These are phyloP conservation scores for Crotalus tigris DNA, from an alignment of 2,113 vertebrate species.

Conservation along the genomic window DNA sequence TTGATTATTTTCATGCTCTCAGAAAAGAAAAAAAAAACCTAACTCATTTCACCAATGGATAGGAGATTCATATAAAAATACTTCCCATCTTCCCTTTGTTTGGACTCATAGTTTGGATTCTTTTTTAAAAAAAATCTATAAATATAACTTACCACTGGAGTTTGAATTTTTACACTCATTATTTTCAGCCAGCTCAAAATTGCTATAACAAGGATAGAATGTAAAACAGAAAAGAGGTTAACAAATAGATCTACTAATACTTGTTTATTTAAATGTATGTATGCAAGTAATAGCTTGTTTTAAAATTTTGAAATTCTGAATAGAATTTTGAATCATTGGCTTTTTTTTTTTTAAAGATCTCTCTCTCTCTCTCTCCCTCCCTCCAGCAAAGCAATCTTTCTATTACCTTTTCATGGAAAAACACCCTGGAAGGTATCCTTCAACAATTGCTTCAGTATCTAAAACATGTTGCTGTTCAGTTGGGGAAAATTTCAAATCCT, in stretches of 20 bases:
- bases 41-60: not conserved
- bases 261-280: not conserved
- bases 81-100: not conserved
- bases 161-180: conserved; percentile 25
- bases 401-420: conserved; percentile 45
- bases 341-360: not conserved
- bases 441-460: not conserved
- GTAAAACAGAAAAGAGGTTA: not conserved
- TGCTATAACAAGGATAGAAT: conserved; percentile 50
- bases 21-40: not conserved
- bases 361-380: not conserved
- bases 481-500: conserved; percentile 8
- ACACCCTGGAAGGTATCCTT: not conserved
- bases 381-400: not conserved
- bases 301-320: too few relatives aligned
- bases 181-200: conserved; percentile 45
- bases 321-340: not conserved
- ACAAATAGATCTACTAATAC: not conserved
- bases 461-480: not conserved
- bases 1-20: not conserved
- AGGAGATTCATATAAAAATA: not conserved
- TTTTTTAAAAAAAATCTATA: not conserved
- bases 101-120: not conserved
- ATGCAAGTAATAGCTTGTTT: not conserved
- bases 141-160: conserved; percentile 57